These are phyloP conservation scores for Mechanitis mazaeus DNA, from an alignment of 2,888 invertebrate genomes.

Conservation along the genomic window DNA sequence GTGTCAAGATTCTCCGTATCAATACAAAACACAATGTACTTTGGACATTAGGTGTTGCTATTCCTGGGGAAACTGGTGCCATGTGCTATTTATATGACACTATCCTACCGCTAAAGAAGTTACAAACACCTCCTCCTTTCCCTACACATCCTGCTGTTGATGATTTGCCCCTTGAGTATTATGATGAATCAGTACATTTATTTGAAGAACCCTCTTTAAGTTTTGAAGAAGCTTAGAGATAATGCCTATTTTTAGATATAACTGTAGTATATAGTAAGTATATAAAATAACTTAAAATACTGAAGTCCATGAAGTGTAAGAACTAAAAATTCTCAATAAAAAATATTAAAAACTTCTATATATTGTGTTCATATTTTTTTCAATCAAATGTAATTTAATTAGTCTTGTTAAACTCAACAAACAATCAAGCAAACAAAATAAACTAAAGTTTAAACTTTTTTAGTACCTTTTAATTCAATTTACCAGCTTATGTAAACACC, in stretches of 20 bases:
- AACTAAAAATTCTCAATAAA: neutral
- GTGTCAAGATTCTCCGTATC: conserved; percentile 90
- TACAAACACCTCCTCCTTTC: conserved; percentile 81
- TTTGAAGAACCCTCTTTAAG: conserved; percentile 84
- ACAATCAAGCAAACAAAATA: too few species aligned
- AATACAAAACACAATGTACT: conserved; percentile 96
- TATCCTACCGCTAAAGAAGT: conserved; percentile 78
- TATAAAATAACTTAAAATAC: conserved; percentile 3
- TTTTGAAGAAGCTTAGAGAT: conserved; percentile 65
- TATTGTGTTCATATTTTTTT: too few species aligned
- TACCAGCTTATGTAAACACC: too few species aligned
- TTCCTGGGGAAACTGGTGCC: conserved; percentile 89
- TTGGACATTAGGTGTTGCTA: conserved; percentile 87
- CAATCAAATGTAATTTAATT: too few species aligned
- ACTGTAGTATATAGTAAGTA: conserved; percentile 1
- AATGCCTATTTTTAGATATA: neutral
- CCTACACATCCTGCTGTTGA: conserved; percentile 85
- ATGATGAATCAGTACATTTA: conserved; percentile 83
- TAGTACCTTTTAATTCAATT: too few species aligned
- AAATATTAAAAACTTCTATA: neutral
- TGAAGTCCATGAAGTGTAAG: neutral
- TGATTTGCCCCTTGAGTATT: conserved; percentile 83
- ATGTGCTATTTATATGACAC: conserved; percentile 90
- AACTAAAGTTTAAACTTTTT: too few species aligned
- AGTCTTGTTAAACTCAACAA: too few species aligned